Evolutionary conservation across 2,888 invertebrate genomes (phyloP), one percentile per base, ranked within the genome.

Genomic region (Eustalomyia histrio): DNA sequence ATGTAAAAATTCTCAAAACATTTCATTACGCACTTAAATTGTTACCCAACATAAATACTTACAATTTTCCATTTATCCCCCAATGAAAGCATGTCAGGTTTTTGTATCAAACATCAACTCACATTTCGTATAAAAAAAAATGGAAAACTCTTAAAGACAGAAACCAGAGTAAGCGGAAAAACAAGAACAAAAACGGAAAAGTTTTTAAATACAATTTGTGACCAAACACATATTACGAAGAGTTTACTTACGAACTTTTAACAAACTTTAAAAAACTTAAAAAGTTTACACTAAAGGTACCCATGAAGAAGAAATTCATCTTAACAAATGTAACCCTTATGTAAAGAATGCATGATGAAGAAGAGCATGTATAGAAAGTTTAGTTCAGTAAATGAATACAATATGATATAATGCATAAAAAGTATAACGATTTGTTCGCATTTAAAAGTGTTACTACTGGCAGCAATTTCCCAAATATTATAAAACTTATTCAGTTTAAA

Each of bases 1-100:
- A 17, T 35, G 14, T 29, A 39, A n/a, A n/a, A 14, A n/a, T 47
- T 61, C 64, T 80, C 68, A 73, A 69, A 68, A 73, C 76, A 76
- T 80, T 80, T 80, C 76, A 73, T 80, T 80, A 80, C 80, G 80
- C 76, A 76, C 76, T 76, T 68, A 80, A 76, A 58, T 64, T 76
- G 68, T 76, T 64, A 55, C 18, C 57, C 33, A 80, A 61, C 12
- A 52, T 2, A 33, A 55, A 43, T 24, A 39, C 9, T 53, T 14
- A 39, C 14, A 35, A n/a, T 29, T 35, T 64, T 57, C 17, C 14
- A 33, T 64, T 73, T 76, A 58, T 64, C 63, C 72, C 53, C 71
- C 72, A 35, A 64, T 64, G 64, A 60, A 73, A 69, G 55, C 58
- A 74, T 69, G 73, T 69, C 69, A 80, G 73, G 73, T 81, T 69